Conservation (phyloP, 2,797 vertebrate genomes). For the Phataginus tetradactyla region DNA sequence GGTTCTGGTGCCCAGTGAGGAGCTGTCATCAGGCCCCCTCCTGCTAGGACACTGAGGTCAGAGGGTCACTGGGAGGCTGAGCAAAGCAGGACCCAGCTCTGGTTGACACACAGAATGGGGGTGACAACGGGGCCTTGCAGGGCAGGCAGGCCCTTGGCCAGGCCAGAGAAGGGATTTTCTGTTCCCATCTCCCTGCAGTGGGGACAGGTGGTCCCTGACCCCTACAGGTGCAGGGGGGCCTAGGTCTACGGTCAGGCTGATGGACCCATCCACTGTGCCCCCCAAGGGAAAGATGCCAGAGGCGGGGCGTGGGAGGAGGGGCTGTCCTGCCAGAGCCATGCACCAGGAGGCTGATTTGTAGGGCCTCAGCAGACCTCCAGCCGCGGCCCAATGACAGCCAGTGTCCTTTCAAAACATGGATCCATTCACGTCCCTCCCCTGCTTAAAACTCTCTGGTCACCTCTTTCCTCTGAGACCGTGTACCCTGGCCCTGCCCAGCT, state of each 20-base stretch:
- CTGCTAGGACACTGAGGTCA: neutral
- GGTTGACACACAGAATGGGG: neutral
- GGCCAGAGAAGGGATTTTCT: conserved; percentile 53
- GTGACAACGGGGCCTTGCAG: neutral
- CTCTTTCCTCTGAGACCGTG: rapidly evolving
- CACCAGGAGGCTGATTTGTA: neutral
- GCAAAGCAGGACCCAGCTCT: neutral
- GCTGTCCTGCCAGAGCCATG: neutral
- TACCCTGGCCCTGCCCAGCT: rapidly evolving
- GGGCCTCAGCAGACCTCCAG: neutral
- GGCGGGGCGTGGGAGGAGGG: rapidly evolving
- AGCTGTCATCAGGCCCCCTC: no score
- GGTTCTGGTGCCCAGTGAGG: neutral
- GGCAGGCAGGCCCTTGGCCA: neutral
- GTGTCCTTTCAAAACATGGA: neutral
- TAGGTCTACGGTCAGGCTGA: neutral
- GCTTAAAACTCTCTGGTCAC: neutral
- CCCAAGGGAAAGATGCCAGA: neutral
- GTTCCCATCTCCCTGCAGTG: neutral
- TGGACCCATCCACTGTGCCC: neutral
- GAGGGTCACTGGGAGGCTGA: neutral
- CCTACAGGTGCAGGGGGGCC: neutral
- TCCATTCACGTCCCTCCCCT: neutral
- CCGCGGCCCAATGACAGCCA: rapidly evolving
- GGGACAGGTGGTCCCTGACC: neutral